Base-by-base conservation (phyloP, 2,797 vertebrate genomes). In the Pristis pectinata region DNA sequence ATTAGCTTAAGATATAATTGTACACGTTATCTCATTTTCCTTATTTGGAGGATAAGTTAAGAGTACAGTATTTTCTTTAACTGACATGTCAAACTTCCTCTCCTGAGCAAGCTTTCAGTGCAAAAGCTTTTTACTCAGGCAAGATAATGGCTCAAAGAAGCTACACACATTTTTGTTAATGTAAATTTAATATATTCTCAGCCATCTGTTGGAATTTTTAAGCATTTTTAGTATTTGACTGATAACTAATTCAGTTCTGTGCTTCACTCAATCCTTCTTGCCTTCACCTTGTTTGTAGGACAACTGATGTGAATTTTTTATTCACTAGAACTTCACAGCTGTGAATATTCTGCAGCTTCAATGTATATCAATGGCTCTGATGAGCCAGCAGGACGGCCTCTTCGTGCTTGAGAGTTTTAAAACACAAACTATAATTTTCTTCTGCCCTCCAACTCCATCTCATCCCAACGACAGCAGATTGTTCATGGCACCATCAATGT, bases 1-100 rank as follows among this genome's bases (percentile, higher is more conserved):
- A 94, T 94, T 94, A 76, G 30, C 92, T 19, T 11, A 30, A 76
- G 49, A 94, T 56, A 74, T 93, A 74, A 93, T 74, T 93, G 92
- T 24, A 93, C 61, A 74, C 41, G 53, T 93, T 70, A 74, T 41
- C 30, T 92, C 92, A 30, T 44, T 10, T 15, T 11, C 44, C 44
- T 59, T n/a, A 91, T 76, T 24, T 94, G 44, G 49, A 74, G 70
- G 67, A 94, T 76, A 94, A 93, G 67, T 93, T 44, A 89, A 70
- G 92, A 94, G 49, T 44, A 7, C 41, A 74, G 11, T n/a, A 53
- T 76, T 24, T 64, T 67, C 49, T 94, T 94, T 53, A 74, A 53
- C 67, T 74, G 34, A 17, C 70, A 94, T 49, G 49, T 76, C 92
- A 94, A 56, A 34, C 70, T 19, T 41, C 8, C 2, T 64, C 67